phyloP scores from a whole-genome alignment of 1,140 invertebrate genomes.

The Lepidostoma basale region DNA sequence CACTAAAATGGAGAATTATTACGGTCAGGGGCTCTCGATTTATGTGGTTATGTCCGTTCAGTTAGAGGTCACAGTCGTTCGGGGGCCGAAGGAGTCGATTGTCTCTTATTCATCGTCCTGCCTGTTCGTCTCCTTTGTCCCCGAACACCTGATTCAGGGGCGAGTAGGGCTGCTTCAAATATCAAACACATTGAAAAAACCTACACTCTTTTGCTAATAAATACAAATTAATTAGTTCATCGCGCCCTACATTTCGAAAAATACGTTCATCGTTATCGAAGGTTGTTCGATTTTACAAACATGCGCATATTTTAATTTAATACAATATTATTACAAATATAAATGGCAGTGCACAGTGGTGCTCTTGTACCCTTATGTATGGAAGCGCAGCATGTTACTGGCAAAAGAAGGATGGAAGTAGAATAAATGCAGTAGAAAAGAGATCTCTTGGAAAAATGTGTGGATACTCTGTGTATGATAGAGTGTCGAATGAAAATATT shows the following conservation, averaged over 20 bases:
- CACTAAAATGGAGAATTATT: slow-evolving; percentile 22
- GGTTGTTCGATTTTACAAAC: too few relatives aligned
- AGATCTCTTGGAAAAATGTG: too few relatives aligned
- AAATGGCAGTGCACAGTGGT: too few relatives aligned
- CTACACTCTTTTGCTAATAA: not conserved
- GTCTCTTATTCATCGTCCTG: slow-evolving; percentile 2
- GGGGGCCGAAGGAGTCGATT: not conserved
- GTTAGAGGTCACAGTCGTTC: slow-evolving; percentile 9
- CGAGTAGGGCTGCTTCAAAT: not conserved
- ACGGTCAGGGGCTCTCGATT: slow-evolving; percentile 18
- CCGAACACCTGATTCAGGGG: not conserved
- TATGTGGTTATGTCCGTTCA: slow-evolving; percentile 25
- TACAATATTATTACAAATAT: not conserved
- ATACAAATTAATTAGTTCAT: not conserved
- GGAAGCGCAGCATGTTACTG: too few relatives aligned
- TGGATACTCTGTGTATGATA: too few relatives aligned
- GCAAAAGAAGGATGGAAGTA: too few relatives aligned
- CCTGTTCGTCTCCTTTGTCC: not conserved
- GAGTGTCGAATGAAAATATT: too few relatives aligned
- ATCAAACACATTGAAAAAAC: not conserved
- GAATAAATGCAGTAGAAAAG: too few relatives aligned
- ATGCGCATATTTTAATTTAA: not conserved
- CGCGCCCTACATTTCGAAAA: not conserved
- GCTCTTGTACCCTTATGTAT: too few relatives aligned
- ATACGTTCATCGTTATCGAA: too few relatives aligned